phyloP scores from a whole-genome alignment of 2,888 invertebrate species.

The Eupelmus urozonus region DNA sequence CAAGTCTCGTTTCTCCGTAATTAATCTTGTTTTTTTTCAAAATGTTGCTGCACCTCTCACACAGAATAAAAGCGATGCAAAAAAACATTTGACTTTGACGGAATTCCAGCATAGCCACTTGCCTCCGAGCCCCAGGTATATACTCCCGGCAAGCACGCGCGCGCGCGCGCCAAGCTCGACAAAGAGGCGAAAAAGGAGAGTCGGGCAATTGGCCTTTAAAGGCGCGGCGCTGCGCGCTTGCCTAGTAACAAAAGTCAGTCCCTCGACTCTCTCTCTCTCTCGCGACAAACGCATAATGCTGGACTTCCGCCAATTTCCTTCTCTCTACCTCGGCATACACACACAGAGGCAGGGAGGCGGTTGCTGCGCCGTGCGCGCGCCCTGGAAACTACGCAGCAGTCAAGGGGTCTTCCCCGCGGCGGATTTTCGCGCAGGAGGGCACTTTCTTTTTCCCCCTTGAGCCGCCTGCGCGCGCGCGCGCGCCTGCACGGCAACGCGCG shows the following conservation, averaged over 20 bases:
- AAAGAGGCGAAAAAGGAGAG: slow-evolving; percentile 9
- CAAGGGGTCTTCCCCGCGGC: slow-evolving; percentile 25
- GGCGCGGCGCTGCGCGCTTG: slow-evolving; percentile 1
- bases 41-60: too few species aligned
- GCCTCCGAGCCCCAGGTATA: background rate
- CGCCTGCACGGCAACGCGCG: slow-evolving; percentile 18
- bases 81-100: too few species aligned
- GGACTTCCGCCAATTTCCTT: slow-evolving; percentile 67
- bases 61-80: too few species aligned
- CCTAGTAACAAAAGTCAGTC: slow-evolving; percentile 53
- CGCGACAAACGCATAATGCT: slow-evolving; percentile 62
- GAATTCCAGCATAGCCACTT: background rate
- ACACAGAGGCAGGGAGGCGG: background rate
- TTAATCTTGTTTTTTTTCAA: too few species aligned
- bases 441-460: too few species aligned
- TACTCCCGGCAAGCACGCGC: background rate
- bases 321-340: background rate
- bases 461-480: background rate
- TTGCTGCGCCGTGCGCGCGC: background rate
- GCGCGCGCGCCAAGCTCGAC: background rate
- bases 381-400: background rate
- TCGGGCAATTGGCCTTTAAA: slow-evolving; percentile 48
- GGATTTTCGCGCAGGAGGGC: slow-evolving; percentile 16
- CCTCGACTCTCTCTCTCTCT: background rate
- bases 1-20: too few species aligned